Evolutionary conservation across 35 echinoderm and acorn worm genomes (phyloP).

Genomic region (Eucidaris tribuloides): DNA sequence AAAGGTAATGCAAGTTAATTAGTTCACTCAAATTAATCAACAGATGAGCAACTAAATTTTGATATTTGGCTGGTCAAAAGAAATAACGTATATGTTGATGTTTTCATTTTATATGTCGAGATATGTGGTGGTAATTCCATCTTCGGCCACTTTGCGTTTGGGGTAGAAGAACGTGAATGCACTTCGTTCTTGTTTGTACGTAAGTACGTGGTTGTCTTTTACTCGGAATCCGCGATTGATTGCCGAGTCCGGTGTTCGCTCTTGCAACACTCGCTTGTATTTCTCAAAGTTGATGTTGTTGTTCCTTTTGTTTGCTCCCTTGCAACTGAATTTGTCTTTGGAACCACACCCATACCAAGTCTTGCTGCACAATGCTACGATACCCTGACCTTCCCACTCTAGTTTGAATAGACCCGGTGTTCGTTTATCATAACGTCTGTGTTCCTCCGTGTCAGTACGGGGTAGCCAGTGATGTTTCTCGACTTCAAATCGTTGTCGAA

Average conservation of each 20-base stretch:
- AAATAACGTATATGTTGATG: too few species aligned
- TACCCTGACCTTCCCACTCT: too few species aligned
- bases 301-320: slow-evolving; percentile 6
- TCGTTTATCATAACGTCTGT: too few species aligned
- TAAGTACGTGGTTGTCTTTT: neutral
- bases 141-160: slow-evolving; percentile 33
- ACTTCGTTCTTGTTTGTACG: neutral
- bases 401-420: too few species aligned
- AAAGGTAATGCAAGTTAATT: too few species aligned
- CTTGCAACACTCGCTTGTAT: neutral
- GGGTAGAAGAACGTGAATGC: slow-evolving; percentile 29
- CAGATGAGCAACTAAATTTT: too few species aligned
- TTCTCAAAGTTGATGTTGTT: neutral
- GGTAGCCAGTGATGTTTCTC: too few species aligned
- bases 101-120: slow-evolving; percentile 49
- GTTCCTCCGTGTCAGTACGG: too few species aligned
- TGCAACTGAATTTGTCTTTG: slow-evolving; percentile 42
- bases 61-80: too few species aligned
- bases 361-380: neutral
- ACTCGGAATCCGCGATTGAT: slow-evolving; percentile 3
- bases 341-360: neutral
- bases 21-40: too few species aligned
- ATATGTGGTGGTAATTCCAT: slow-evolving; percentile 11
- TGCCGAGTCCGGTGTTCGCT: neutral
- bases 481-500: too few species aligned